These are phyloP conservation scores for Macrosoma leucophasiata DNA, from an alignment of 2,888 invertebrate genomes.

Conservation along the genomic window DNA sequence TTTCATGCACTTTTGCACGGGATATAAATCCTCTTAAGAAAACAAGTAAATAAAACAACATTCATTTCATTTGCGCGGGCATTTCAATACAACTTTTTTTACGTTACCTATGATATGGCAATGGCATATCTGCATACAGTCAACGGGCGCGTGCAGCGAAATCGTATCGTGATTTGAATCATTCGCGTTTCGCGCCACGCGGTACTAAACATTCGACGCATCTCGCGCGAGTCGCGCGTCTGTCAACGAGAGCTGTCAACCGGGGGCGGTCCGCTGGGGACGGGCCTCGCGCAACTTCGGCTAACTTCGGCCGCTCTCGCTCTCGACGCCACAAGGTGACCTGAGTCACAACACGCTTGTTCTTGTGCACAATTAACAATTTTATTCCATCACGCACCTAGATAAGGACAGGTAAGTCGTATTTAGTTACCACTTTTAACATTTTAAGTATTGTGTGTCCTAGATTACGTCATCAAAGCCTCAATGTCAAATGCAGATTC, in stretches of 20 bases:
- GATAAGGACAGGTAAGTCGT: slow-evolving; percentile 42
- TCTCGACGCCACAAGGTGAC: slow-evolving; percentile 41
- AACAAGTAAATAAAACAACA: too few species aligned
- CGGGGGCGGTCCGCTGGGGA: slow-evolving; percentile 41
- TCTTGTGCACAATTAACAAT: slow-evolving; percentile 27
- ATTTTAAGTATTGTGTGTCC: slow-evolving; percentile 19
- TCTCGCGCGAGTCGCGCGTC: slow-evolving; percentile 56
- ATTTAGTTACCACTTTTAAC: slow-evolving; percentile 20
- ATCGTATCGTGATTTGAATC: slow-evolving; percentile 39
- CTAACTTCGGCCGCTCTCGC: slow-evolving; percentile 48
- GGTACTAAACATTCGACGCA: slow-evolving; percentile 51
- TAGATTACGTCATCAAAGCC: neutral
- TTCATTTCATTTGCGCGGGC: too few species aligned
- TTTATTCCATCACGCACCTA: slow-evolving; percentile 20
- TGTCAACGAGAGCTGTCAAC: slow-evolving; percentile 43
- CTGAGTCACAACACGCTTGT: slow-evolving; percentile 53
- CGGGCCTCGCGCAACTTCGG: slow-evolving; percentile 47
- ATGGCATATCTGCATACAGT: slow-evolving; percentile 16
- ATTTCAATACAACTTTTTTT: slow-evolving; percentile 2
- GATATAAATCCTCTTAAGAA: too few species aligned
- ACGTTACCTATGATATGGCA: slow-evolving; percentile 12
- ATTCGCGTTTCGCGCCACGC: slow-evolving; percentile 48
- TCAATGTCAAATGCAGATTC: slow-evolving; percentile 1
- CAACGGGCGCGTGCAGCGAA: slow-evolving; percentile 14
- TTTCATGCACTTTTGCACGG: slow-evolving; percentile 5